Conservation (phyloP, 2,888 invertebrate genomes). For the Stratiomys singularior region DNA sequence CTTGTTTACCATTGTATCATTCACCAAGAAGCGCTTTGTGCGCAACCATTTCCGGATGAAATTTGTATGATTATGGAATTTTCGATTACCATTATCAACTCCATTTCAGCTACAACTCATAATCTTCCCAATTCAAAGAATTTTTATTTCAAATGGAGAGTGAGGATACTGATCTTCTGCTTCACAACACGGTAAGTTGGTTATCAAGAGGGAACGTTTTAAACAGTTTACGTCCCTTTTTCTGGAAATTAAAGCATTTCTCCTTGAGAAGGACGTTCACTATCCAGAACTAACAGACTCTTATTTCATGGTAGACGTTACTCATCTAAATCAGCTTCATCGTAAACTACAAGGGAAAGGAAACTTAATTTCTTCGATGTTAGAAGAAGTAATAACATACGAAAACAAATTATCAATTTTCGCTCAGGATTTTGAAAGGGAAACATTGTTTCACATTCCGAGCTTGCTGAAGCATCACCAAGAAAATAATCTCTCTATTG, state of each 20-base stretch:
- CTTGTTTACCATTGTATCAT: conserved; percentile 9
- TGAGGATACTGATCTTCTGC: too few relatives aligned
- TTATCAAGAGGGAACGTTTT: too few relatives aligned
- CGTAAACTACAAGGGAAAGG: conserved; percentile 56
- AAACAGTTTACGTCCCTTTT: too few relatives aligned
- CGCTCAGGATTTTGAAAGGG: conserved; percentile 53
- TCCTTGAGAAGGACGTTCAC: conserved; percentile 56
- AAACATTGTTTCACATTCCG: too few relatives aligned
- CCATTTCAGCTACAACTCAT: neutral
- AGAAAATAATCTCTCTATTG: conserved; percentile 55
- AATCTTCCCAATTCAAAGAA: conserved; percentile 2
- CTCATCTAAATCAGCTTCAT: conserved; percentile 57
- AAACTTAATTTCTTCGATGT: conserved; percentile 49
- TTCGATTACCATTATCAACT: neutral
- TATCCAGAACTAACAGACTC: conserved; percentile 49
- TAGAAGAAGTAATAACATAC: neutral
- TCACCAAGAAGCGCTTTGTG: conserved; percentile 19
- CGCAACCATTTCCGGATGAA: conserved; percentile 19
- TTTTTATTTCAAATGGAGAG: conserved; percentile 32
- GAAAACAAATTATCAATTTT: too few relatives aligned
- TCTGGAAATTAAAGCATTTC: conserved; percentile 57
- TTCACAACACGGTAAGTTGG: too few relatives aligned
- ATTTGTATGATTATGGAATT: conserved; percentile 15
- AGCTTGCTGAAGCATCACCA: conserved; percentile 53
- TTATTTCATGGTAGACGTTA: conserved; percentile 55